phyloP scores from a whole-genome alignment of 2,888 invertebrate genomes.

The Lasioglossum leucozonium region DNA sequence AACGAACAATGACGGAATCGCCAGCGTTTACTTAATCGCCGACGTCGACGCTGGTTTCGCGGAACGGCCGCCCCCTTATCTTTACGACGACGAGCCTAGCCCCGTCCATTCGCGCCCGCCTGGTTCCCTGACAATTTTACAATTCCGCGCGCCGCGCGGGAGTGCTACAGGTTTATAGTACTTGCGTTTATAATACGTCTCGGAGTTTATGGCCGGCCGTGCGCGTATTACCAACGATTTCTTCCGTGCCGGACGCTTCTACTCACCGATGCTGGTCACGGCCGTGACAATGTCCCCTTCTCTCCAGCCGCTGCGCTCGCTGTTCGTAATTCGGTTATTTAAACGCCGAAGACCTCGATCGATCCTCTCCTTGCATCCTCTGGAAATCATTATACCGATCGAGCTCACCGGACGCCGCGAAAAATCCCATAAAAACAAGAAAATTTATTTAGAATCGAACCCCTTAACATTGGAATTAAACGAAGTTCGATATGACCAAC shows the following conservation, averaged over 20 bases:
- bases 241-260: conserved; percentile 38
- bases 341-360: not conserved
- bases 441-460: too few relatives aligned
- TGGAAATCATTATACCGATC: not conserved
- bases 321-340: conserved; percentile 35
- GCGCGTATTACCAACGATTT: conserved; percentile 45
- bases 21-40: conserved; percentile 42
- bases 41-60: conserved; percentile 64
- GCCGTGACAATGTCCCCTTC: conserved; percentile 46
- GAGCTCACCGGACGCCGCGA: too few relatives aligned
- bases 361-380: not conserved
- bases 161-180: conserved; percentile 80
- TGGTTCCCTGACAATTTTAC: conserved; percentile 77
- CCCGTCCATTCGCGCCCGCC: conserved; percentile 66
- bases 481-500: too few relatives aligned
- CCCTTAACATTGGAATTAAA: too few relatives aligned
- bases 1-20: conserved; percentile 31
- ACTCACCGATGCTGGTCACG: conserved; percentile 41
- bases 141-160: conserved; percentile 74
- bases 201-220: conserved; percentile 74
- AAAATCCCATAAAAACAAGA: too few relatives aligned
- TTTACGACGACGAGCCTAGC: conserved; percentile 74
- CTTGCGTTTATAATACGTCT: conserved; percentile 78
- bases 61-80: conserved; percentile 67
- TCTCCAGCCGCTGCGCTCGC: not conserved